These are phyloP conservation scores for Zootoca vivipara DNA, from an alignment of 2,113 vertebrate genomes.

Conservation along the genomic window DNA sequence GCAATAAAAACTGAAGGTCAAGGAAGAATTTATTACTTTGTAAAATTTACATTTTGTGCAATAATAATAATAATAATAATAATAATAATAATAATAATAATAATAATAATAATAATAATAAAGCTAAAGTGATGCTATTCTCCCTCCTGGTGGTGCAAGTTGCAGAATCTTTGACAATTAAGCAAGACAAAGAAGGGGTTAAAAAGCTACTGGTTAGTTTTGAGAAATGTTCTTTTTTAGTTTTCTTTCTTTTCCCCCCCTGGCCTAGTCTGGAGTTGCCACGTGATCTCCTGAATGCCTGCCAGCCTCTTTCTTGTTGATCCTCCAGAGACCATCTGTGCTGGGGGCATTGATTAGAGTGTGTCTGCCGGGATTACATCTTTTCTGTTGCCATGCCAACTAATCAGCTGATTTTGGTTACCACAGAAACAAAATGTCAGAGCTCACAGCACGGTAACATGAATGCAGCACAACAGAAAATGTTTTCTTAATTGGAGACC, in stretches of 20 bases:
- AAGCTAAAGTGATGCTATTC: background rate
- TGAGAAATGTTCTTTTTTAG: conserved; percentile 83
- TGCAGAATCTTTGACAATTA: conserved; percentile 60
- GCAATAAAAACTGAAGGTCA: conserved; percentile 29
- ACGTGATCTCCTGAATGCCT: conserved; percentile 87
- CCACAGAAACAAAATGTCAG: conserved; percentile 97
- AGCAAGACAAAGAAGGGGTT: conserved; percentile 75
- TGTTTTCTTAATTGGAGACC: conserved; percentile 94
- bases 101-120: background rate
- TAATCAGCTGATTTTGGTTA: conserved; percentile 99
- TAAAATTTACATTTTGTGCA: background rate
- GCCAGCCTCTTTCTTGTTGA: conserved; percentile 98
- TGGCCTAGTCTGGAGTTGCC: conserved; percentile 77
- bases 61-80: background rate
- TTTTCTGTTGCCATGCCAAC: conserved; percentile 99
- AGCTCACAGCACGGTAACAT: conserved; percentile 88
- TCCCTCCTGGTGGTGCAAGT: background rate
- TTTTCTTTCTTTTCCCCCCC: conserved; percentile 64
- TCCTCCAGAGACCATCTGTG: conserved; percentile 99
- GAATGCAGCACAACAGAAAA: conserved; percentile 95
- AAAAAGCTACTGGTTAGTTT: conserved; percentile 80
- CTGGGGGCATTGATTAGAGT: conserved; percentile 99
- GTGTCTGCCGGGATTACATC: conserved; percentile 99
- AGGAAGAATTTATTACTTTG: background rate
- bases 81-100: background rate